Evolutionary conservation across 2,113 vertebrate species (phyloP).

Genomic region (Stictonetta naevosa): DNA sequence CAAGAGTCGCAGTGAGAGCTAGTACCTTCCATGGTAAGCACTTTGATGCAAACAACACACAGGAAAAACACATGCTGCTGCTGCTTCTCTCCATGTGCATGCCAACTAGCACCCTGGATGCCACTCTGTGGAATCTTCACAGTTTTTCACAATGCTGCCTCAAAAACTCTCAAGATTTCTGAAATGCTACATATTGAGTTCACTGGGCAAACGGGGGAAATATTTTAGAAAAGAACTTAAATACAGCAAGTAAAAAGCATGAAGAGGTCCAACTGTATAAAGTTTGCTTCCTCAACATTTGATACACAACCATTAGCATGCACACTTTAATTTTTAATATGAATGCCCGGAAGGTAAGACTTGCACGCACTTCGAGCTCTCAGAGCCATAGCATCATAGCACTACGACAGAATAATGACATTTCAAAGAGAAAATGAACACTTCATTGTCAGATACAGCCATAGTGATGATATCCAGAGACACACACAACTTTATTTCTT

Average conservation of each 20-base stretch:
- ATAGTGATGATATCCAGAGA: background rate
- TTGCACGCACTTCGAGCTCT: background rate
- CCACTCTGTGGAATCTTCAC: background rate
- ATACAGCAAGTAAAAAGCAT: background rate
- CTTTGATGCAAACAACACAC: background rate
- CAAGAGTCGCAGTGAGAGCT: background rate
- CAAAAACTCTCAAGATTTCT: background rate
- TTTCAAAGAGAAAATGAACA: background rate
- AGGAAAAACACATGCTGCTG: background rate
- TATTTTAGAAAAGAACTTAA: background rate
- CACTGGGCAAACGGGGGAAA: background rate
- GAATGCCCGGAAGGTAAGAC: background rate
- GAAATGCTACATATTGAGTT: background rate
- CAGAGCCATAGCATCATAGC: background rate
- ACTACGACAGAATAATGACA: background rate
- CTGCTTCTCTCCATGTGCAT: fast-evolving
- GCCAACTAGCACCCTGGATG: background rate
- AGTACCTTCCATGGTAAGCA: background rate
- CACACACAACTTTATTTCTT: background rate
- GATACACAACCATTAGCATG: background rate
- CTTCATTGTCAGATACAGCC: background rate
- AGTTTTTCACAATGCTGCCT: background rate
- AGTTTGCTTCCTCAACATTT: background rate
- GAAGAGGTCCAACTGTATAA: background rate
- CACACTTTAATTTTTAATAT: background rate